phyloP scores from a whole-genome alignment of 2,797 vertebrate species.

The Taenioides sp. region DNA sequence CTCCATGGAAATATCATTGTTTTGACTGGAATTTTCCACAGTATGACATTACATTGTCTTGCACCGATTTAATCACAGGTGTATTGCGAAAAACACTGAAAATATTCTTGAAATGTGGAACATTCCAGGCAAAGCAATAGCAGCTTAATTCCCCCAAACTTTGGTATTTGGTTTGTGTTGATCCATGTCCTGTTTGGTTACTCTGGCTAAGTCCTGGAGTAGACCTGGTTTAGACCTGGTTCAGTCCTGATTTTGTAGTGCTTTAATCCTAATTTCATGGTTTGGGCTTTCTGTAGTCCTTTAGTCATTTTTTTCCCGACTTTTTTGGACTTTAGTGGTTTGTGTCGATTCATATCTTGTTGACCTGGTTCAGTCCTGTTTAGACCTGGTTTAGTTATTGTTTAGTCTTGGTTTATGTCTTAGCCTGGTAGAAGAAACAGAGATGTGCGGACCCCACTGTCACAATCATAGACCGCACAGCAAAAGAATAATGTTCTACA shows the following conservation, averaged over 20 bases:
- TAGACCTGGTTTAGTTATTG: not conserved
- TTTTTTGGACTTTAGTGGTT: not conserved
- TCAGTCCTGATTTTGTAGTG: not conserved
- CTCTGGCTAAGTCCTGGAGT: not conserved
- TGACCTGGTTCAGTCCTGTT: not conserved
- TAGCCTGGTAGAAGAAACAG: not conserved
- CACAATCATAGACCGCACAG: slow-evolving; percentile 46
- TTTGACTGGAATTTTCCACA: no score
- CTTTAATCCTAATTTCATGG: no score
- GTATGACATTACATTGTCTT: no score
- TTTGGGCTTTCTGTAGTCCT: not conserved
- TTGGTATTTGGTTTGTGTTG: not conserved
- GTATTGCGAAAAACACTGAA: no score
- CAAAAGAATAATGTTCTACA: slow-evolving; percentile 62
- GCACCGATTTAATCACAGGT: no score
- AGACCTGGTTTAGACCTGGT: not conserved
- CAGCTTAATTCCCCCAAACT: no score
- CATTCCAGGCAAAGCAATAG: no score
- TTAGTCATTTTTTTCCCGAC: not conserved
- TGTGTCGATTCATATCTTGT: not conserved
- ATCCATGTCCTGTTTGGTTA: not conserved
- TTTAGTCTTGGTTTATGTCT: not conserved
- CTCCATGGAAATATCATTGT: no score
- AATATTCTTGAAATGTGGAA: no score
- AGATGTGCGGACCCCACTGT: slow-evolving; percentile 12